Base-by-base conservation (phyloP, 2,888 invertebrate species). In the Papilio gigon region DNA sequence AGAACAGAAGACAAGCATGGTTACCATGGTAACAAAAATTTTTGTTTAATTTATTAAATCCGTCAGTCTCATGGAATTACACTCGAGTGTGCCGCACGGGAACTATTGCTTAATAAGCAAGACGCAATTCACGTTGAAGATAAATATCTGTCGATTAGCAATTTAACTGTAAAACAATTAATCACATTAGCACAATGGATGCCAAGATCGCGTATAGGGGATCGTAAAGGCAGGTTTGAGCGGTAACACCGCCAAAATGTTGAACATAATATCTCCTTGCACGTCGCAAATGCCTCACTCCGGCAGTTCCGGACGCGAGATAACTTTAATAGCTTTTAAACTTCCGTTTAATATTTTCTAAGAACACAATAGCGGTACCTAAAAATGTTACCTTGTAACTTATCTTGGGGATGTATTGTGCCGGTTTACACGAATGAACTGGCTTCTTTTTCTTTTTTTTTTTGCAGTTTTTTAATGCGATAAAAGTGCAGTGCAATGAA, bases 121-220 rank as follows among this genome's bases (percentile, higher is more conserved):
- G 25, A 27, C 12, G 12, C 6, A 47, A 47, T 4, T 12, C 25
- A 14, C 25, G 14, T 25, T 50, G 5, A 50, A 25, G 53, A 53
- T 50, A 50, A 50, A 12, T 88, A 86, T 77, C 74, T 77, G 79
- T 84, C 81, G 84, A 86, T 89, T 89, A 88, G 86, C 88, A 88
- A 84, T 82, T 83, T 79, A 80, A 77, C 78, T 74, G 72, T 75
- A 79, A 70, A 74, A 79, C 83, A 83, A 90, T 91, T 88, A 90
- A 90, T 90, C 90, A 90, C 85, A 76, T 82, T 86, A 80, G 78
- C 86, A 91, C 90, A 91, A 90, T 89, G 84, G 83, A 80, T 77
- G 88, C 84, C 87, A 81, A 80, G 78, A 77, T 78, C 65, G 71
- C 69, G 75, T 71, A 67, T 71, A 73, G 83, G 86, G 87, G 83